phyloP scores from a whole-genome alignment of 1,140 invertebrate species.

The Drosophila pectinifera region DNA sequence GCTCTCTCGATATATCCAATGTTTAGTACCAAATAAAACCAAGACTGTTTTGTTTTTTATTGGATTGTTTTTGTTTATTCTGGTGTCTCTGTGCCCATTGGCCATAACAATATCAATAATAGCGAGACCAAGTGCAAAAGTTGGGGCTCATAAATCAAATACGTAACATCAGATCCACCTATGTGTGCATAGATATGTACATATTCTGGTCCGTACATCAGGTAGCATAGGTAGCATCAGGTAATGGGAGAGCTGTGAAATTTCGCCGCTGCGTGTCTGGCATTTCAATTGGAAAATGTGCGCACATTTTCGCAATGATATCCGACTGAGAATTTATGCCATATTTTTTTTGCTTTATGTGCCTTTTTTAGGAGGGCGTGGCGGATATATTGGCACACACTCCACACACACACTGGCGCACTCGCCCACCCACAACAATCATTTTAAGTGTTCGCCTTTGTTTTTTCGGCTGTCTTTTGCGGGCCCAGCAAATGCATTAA shows the following conservation, averaged over 20 bases:
- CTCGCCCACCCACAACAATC: constrained; percentile 56
- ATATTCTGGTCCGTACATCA: constrained; percentile 26
- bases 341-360: constrained; percentile 77
- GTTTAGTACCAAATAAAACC: background rate
- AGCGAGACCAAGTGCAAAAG: constrained; percentile 51
- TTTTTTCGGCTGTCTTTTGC: constrained; percentile 42
- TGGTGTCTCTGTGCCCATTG: constrained; percentile 18
- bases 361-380: constrained; percentile 60
- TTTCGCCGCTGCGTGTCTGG: constrained; percentile 63
- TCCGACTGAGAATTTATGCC: constrained; percentile 60
- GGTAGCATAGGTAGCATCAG: no score
- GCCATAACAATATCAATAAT: constrained; percentile 63
- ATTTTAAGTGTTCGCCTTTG: constrained; percentile 77
- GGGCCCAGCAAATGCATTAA: constrained; percentile 61
- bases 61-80: constrained; percentile 3
- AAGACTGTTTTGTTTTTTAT: background rate
- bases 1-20: no score
- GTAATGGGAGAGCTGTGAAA: constrained; percentile 40
- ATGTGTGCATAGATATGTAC: constrained; percentile 4
- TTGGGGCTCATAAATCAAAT: constrained; percentile 69
- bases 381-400: constrained; percentile 32
- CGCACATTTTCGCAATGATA: constrained; percentile 67
- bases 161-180: constrained; percentile 52
- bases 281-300: constrained; percentile 78
- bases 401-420: constrained; percentile 17